Evolutionary conservation across 2,888 invertebrate genomes (phyloP).

Genomic region (Octonoba sinensis): DNA sequence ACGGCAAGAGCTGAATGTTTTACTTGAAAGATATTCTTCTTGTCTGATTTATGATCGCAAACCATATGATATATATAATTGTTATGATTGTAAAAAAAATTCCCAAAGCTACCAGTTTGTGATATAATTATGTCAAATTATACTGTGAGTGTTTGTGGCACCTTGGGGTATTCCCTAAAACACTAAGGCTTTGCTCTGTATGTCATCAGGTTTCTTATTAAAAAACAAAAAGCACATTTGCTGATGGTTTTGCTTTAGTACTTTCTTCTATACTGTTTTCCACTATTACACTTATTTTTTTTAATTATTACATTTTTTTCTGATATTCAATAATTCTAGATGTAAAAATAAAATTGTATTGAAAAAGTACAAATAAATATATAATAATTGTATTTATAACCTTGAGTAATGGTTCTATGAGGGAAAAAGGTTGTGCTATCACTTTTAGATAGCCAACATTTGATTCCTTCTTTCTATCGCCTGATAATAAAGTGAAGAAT

Average conservation of each 20-base stretch:
- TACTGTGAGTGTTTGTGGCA: constrained; percentile 63
- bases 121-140: constrained; percentile 58
- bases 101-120: constrained; percentile 62
- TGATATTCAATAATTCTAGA: no score
- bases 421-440: no score
- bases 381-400: no score
- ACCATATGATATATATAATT: constrained; percentile 37
- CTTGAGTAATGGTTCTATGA: no score
- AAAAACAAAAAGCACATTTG: constrained; percentile 51
- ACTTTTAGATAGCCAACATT: no score
- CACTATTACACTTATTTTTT: not conserved
- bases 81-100: constrained; percentile 43
- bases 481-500: no score
- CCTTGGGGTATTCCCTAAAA: constrained; percentile 51
- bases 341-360: no score
- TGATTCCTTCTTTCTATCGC: no score
- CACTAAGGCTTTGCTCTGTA: constrained; percentile 63
- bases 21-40: constrained; percentile 47
- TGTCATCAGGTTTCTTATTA: constrained; percentile 59
- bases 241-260: constrained; percentile 26
- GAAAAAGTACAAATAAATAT: no score
- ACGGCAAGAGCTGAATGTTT: constrained; percentile 59
- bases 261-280: not conserved
- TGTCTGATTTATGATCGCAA: constrained; percentile 41
- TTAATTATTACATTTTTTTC: not conserved